Conservation (phyloP, 1,140 invertebrate genomes). For the Hycleus phaleratus region DNA sequence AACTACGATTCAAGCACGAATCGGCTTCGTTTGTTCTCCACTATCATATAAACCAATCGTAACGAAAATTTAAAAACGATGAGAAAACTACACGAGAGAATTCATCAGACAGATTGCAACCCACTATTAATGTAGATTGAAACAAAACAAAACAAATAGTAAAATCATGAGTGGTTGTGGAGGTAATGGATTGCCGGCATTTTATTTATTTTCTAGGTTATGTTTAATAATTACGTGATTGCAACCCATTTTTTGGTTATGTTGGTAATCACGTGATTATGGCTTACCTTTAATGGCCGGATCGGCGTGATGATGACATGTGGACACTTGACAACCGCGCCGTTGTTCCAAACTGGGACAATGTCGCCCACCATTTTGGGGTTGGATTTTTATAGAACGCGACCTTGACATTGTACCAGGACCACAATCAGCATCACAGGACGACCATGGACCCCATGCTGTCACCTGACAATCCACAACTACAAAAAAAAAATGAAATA, state of each 20-base stretch:
- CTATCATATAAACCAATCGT: too few species aligned
- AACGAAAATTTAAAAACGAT: too few species aligned
- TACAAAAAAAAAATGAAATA: slow-evolving; percentile 40
- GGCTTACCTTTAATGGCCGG: slow-evolving; percentile 58
- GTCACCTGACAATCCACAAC: slow-evolving; percentile 72
- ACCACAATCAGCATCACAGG: slow-evolving; percentile 67
- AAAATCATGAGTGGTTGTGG: neutral
- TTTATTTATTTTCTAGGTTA: too few species aligned
- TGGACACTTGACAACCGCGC: slow-evolving; percentile 62
- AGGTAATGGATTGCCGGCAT: too few species aligned
- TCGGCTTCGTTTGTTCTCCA: too few species aligned
- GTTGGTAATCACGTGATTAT: too few species aligned
- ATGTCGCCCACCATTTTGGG: slow-evolving; percentile 65
- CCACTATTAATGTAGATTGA: neutral
- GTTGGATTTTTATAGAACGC: slow-evolving; percentile 51
- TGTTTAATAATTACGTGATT: too few species aligned
- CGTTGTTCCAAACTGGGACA: slow-evolving; percentile 67
- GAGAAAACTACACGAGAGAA: too few species aligned
- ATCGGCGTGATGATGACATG: slow-evolving; percentile 58
- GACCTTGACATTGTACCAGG: slow-evolving; percentile 63
- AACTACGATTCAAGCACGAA: too few species aligned
- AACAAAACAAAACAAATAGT: neutral
- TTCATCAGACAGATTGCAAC: too few species aligned
- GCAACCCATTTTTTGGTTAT: too few species aligned
- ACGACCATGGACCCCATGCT: slow-evolving; percentile 67